Base-by-base conservation (phyloP, 2,888 invertebrate genomes). In the Caenorhabditis sp. region DNA sequence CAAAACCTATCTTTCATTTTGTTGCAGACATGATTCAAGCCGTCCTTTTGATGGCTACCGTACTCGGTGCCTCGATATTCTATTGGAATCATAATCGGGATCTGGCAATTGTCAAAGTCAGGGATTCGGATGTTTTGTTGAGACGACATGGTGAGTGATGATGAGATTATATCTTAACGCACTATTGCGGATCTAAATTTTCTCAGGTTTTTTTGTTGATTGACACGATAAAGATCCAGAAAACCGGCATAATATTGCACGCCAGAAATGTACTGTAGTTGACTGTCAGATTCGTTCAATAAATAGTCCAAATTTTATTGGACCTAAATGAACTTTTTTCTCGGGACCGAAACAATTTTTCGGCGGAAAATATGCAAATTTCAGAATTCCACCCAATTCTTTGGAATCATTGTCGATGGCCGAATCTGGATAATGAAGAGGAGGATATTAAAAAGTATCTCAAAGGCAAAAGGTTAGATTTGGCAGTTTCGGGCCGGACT, bases 81-180 rank as follows among this genome's bases (percentile, higher is more conserved):
- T 72, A 62, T 58, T 72, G 72, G 72, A 67, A 72, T 23, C 72
- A 72, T 36, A 68, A 68, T 62, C 60, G 62, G 14, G 67, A 72
- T 58, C 62, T 62, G 67, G 64, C 67, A 37, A 64, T 67, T 19
- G 23, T 64, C 31, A 66, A 70, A 49, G 49, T 36, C 19, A 27
- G 60, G 4, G 61, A 71, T 49, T 59, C 51, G 53, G 72, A 67
- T 65, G 24, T 72, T 4, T 31, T 71, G 19, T 24, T 60, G 6
- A 66, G 59, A 1, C 59, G 53, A 37, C 63, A 67, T 43, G 43
- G 43, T 43, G 43, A 17, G 43, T 43, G 6, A 10, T 31, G 10
- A 31, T 31, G 65, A 4, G 31, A 31, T 31, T 31, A 31, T 6
- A 31, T 31, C 31, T 31, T 31, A 10, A 31, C 31, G n/a, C n/a